Conservation (phyloP, 2,113 vertebrate genomes). For the Suncus etruscus region DNA sequence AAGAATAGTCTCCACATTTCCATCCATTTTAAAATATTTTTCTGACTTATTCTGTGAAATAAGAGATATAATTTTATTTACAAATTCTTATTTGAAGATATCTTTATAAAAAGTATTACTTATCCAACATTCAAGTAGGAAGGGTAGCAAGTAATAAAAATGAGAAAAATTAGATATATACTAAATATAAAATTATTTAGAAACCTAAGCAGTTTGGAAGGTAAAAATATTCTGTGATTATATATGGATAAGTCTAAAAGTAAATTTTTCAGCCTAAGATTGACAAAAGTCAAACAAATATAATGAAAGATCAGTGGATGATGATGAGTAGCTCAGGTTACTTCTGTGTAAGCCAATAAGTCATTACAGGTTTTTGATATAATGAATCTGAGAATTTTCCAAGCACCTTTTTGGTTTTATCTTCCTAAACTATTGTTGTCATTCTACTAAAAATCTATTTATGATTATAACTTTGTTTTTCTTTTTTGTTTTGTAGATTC, state of each 20-base stretch:
- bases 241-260: neutral
- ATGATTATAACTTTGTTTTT: neutral
- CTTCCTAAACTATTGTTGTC: neutral
- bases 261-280: accelerated
- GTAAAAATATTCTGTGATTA: neutral
- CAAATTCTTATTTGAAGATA: neutral
- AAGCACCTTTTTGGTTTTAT: neutral
- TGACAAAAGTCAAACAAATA: neutral
- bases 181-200: neutral
- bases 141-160: neutral
- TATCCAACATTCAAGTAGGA: neutral
- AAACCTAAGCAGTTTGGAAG: neutral
- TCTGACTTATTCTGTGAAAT: neutral
- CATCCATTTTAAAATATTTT: neutral
- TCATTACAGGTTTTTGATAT: neutral
- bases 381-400: neutral
- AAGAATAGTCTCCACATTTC: neutral
- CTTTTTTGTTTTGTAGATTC: constrained; percentile 88
- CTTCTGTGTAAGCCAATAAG: neutral
- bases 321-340: neutral
- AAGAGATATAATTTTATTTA: neutral
- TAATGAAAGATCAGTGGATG: neutral
- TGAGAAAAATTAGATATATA: neutral
- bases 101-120: neutral
- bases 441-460: neutral